Evolutionary conservation across 2,888 invertebrate species (phyloP), one percentile per base, ranked within the genome.

Genomic region (Heliconius ismenius): DNA sequence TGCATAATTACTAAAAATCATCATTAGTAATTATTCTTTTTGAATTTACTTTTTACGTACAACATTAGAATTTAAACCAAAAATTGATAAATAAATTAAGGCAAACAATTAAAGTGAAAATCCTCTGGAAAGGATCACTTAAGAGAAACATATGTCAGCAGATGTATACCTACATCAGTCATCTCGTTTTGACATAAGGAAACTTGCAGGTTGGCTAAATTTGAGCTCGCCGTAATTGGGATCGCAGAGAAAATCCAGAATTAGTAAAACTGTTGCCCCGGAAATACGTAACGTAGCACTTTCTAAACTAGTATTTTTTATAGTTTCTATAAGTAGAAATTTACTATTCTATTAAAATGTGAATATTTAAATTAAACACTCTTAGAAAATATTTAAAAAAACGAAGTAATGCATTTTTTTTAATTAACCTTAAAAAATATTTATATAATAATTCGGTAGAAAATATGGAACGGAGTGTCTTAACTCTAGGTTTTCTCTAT

Each of bases 231-330:
- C 54, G 76, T 73, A 78, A 77, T 75, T 79, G 76, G 78, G 70
- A 73, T 78, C 62, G 65, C 76, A 68, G 24, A 70, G 80, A 77
- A 65, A 76, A 80, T 69, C 77, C 80, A 78, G 77, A 80, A 74
- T 80, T 78, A 74, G 73, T 75, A 76, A 81, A 80, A 77, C 77
- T 75, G 77, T 75, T 78, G 76, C 73, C 73, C 60, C 75, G 76
- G 77, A 80, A 78, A 77, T 76, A 79, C 79, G 74, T 80, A 75
- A 76, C 76, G 76, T 58, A 54, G 78, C 72, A 72, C 72, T 79
- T 76, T 78, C 74, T 81, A 74, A 75, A 78, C 73, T 76, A 28
- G 28, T 28, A 28, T 49, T 69, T 69, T 28, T 62, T 15, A 15
- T 62, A 26, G 0, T 15, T 26, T 28, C 15, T 62, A 28, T 28